Evolutionary conservation across 2,797 vertebrate species (phyloP).

Genomic region (Dicrostonyx torquatus): DNA sequence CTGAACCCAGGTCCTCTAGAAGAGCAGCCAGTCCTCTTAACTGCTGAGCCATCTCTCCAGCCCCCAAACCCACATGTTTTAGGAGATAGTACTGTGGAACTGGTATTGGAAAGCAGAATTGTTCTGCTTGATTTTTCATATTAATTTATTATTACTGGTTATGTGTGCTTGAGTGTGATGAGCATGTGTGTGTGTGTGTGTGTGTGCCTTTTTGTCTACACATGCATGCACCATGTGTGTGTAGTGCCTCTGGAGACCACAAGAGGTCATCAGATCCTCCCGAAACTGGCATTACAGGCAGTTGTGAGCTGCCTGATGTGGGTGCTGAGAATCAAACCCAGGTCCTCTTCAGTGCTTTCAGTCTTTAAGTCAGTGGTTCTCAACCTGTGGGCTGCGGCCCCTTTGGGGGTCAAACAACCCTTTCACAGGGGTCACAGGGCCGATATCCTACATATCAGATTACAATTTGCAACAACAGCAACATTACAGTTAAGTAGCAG

Average conservation of each 20-base stretch:
- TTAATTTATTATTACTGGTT: not conserved
- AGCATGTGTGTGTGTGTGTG: not conserved
- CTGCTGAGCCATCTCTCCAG: not conserved
- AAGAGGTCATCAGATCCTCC: not conserved
- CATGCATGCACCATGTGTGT: not conserved
- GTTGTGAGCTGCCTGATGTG: not conserved
- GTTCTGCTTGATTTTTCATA: not conserved
- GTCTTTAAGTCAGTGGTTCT: not conserved
- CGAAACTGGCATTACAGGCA: not conserved
- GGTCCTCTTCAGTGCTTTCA: not conserved
- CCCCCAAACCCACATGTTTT: not conserved
- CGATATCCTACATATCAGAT: not conserved
- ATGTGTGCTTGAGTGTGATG: not conserved
- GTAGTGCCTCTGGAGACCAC: not conserved
- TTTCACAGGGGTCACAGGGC: not conserved
- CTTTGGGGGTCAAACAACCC: not conserved
- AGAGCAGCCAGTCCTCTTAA: not conserved
- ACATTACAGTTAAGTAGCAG: not conserved
- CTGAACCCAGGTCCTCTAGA: not conserved
- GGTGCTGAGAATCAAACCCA: not conserved
- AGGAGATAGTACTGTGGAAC: not conserved
- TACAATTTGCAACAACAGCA: not conserved
- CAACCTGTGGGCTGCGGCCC: not conserved
- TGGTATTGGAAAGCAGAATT: too few species aligned
- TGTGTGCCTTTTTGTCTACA: not conserved